Percentiles rank a stretch among this genome's conserved stretches.
Conservation (phyloP, 2,113 vertebrate genomes). For the Pitta sordida region DNA sequence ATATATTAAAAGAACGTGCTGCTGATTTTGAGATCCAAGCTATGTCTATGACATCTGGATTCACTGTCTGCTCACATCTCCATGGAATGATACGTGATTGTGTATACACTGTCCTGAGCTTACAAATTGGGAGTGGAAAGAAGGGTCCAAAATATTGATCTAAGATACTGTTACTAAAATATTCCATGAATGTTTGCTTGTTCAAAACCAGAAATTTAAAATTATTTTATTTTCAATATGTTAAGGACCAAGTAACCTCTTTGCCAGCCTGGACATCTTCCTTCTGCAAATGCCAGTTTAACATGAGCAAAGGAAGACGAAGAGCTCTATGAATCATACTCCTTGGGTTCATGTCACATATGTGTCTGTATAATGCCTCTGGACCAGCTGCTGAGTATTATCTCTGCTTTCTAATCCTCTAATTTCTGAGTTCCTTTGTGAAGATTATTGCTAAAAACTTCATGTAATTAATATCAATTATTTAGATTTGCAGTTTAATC, state of each 20-base stretch:
- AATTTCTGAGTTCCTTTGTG: slow-evolving; percentile 58
- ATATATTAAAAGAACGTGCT: background rate
- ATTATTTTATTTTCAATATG: background rate
- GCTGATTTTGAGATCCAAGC: background rate
- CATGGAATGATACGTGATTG: background rate
- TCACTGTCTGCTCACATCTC: background rate
- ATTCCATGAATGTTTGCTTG: background rate
- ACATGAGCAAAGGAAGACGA: background rate
- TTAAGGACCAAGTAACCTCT: background rate
- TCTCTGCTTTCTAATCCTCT: slow-evolving; percentile 56
- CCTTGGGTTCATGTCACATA: background rate
- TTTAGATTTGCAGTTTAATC: slow-evolving; percentile 66
- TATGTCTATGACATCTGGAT: background rate
- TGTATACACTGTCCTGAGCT: background rate
- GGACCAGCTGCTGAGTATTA: slow-evolving; percentile 39
- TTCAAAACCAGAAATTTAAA: background rate
- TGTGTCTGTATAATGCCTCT: background rate
- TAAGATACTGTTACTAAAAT: background rate
- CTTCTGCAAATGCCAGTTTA: background rate
- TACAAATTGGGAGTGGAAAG: background rate
- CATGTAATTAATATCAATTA: slow-evolving; percentile 70
- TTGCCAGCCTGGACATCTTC: background rate
- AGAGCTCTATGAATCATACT: background rate
- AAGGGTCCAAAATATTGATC: background rate
- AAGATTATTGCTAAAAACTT: slow-evolving; percentile 63